A percentile compares a stretch with the other conserved stretches of the same genome.
Conservation (phyloP, 2,113 vertebrate species). For the Oreochromis tanganicae region DNA sequence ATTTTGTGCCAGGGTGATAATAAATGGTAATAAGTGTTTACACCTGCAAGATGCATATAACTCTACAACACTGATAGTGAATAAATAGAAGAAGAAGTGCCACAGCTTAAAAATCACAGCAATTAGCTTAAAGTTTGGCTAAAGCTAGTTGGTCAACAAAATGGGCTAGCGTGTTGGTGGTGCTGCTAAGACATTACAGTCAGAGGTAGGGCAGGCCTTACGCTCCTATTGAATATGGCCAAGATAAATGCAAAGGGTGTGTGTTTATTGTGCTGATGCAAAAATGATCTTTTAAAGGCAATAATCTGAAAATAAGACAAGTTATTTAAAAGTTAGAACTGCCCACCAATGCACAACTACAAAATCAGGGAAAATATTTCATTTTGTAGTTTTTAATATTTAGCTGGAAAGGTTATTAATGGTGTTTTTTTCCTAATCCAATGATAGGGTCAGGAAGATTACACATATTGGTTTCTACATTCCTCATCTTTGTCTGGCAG, state of each 20-base stretch:
- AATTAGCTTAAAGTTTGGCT: neutral
- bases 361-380: neutral
- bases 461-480: slow-evolving; percentile 13
- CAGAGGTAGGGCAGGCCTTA: no score
- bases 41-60: neutral
- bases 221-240: neutral
- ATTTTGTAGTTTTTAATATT: neutral
- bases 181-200: neutral
- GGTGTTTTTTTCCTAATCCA: slow-evolving; percentile 15
- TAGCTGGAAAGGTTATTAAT: slow-evolving; percentile 14
- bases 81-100: neutral
- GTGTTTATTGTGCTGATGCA: neutral
- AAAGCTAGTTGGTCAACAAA: neutral
- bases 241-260: neutral
- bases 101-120: neutral
- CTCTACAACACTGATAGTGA: neutral
- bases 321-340: neutral
- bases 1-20: neutral
- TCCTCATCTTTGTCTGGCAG: slow-evolving; percentile 18
- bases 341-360: neutral
- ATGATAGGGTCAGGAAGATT: slow-evolving; percentile 43
- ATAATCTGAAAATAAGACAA: neutral
- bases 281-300: neutral
- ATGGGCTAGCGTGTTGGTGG: neutral
- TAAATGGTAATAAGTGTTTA: neutral